These are phyloP conservation scores for Sesamia inferens DNA, from an alignment of 2,888 invertebrate species.

Conservation along the genomic window DNA sequence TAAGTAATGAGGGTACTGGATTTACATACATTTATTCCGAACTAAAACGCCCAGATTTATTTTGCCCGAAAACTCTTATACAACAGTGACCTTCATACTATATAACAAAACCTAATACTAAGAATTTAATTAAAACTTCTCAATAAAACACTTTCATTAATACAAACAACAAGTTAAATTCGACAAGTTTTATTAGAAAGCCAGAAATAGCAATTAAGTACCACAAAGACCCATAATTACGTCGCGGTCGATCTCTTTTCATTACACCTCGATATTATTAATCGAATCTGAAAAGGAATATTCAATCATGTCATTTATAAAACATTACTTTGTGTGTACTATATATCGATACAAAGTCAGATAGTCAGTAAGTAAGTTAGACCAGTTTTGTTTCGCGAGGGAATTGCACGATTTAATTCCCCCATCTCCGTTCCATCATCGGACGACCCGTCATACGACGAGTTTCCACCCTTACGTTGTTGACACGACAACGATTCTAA, in stretches of 20 bases:
- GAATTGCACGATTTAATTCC: too few relatives aligned
- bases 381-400: too few relatives aligned
- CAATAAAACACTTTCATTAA: not conserved
- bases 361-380: too few relatives aligned
- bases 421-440: not conserved
- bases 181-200: conserved; percentile 1
- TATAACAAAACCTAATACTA: not conserved
- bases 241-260: not conserved
- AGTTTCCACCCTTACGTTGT: too few relatives aligned
- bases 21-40: too few relatives aligned
- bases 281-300: not conserved
- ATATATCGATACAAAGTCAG: too few relatives aligned
- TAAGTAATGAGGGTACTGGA: too few relatives aligned
- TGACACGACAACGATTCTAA: too few relatives aligned
- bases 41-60: too few relatives aligned
- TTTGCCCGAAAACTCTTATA: not conserved
- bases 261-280: not conserved
- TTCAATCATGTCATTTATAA: conserved; percentile 27
- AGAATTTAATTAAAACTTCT: not conserved
- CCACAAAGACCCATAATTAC: not conserved
- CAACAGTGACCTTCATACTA: too few relatives aligned
- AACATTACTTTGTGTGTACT: conserved; percentile 12
- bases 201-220: conserved; percentile 1
- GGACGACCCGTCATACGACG: not conserved
- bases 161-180: not conserved